Evolutionary conservation across 2,797 vertebrate genomes (phyloP).

Genomic region (Falco peregrinus): DNA sequence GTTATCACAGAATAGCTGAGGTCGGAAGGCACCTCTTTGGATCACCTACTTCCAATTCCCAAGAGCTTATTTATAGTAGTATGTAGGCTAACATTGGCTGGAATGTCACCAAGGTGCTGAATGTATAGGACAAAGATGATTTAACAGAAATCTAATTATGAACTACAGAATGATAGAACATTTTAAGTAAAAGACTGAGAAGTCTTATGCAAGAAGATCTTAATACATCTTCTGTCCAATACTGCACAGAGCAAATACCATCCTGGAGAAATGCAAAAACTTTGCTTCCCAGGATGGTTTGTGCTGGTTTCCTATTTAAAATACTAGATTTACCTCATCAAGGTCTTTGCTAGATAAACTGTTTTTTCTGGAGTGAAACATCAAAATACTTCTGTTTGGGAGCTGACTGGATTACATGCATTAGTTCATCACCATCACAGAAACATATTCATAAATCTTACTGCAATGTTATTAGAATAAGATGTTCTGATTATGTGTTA

Average conservation of each 20-base stretch:
- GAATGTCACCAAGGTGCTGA: not conserved
- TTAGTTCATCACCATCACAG: not conserved
- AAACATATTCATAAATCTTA: constrained; percentile 15
- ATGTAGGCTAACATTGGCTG: not conserved
- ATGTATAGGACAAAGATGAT: not conserved
- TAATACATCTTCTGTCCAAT: not conserved
- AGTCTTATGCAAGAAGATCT: not conserved
- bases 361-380: not conserved
- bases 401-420: not conserved
- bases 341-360: not conserved
- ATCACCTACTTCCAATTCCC: not conserved
- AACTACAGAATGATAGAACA: not conserved
- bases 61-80: not conserved
- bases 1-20: not conserved
- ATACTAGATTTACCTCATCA: not conserved
- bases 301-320: not conserved
- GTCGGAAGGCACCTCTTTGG: not conserved
- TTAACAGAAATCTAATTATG: not conserved
- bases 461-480: not conserved
- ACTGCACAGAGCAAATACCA: not conserved
- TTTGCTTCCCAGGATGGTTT: not conserved
- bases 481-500: not conserved
- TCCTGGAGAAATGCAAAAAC: not conserved
- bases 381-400: not conserved
- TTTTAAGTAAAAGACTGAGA: not conserved